These are phyloP conservation scores for Clarias platycephalus DNA, from an alignment of 2,797 vertebrate species.

Conservation along the genomic window DNA sequence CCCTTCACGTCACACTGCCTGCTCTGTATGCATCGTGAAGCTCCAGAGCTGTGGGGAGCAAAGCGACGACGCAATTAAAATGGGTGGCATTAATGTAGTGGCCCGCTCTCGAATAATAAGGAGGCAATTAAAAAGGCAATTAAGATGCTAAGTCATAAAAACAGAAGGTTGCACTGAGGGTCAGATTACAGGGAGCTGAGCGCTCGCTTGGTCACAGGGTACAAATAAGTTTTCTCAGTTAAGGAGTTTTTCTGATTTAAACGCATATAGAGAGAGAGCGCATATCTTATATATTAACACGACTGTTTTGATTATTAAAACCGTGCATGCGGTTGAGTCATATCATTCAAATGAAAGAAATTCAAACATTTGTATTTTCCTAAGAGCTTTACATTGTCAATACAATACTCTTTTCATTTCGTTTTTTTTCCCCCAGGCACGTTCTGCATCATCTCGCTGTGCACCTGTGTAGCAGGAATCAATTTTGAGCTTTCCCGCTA, in stretches of 20 bases:
- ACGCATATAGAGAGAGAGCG: not conserved
- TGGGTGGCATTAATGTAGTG: conserved; percentile 62
- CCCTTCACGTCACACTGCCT: conserved; percentile 33
- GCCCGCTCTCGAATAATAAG: conserved; percentile 66
- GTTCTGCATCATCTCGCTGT: conserved; percentile 99
- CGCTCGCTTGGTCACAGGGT: conserved; percentile 43
- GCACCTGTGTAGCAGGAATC: conserved; percentile 97
- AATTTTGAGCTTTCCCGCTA: conserved; percentile 98
- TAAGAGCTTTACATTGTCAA: not conserved
- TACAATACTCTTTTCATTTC: not conserved
- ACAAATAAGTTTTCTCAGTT: conserved; percentile 43
- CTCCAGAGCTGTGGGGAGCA: conserved; percentile 28
- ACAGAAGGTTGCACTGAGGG: conserved; percentile 55
- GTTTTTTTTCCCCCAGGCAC: conserved; percentile 75
- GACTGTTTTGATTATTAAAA: not conserved
- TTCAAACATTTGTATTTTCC: not conserved
- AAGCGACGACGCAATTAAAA: conserved; percentile 64
- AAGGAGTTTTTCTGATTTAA: conserved; percentile 34
- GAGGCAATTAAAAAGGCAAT: conserved; percentile 74
- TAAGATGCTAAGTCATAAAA: conserved; percentile 66
- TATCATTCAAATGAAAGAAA: not conserved
- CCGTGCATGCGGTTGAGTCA: not conserved
- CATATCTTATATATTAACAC: not conserved
- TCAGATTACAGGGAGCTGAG: conserved; percentile 57
- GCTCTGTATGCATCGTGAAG: conserved; percentile 15